These are phyloP conservation scores for Pandemis cinnamomeana DNA, from an alignment of 2,888 invertebrate genomes.

Conservation along the genomic window DNA sequence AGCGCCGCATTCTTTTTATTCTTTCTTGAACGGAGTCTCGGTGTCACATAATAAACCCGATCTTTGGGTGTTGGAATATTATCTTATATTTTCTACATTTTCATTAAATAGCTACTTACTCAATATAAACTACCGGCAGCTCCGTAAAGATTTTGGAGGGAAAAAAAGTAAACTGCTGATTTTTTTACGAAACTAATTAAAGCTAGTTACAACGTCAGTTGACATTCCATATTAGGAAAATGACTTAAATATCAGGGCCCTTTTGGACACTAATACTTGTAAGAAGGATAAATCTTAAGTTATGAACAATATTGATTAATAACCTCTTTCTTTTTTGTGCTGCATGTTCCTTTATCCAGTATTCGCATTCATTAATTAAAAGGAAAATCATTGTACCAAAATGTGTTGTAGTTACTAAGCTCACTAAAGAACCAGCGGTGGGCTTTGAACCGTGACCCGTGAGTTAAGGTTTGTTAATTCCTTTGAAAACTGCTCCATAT, in stretches of 20 bases:
- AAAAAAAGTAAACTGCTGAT: not conserved
- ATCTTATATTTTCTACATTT: not conserved
- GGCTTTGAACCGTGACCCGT: slow-evolving; percentile 4
- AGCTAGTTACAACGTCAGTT: too few relatives aligned
- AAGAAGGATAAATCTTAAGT: too few relatives aligned
- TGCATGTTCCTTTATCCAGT: not conserved
- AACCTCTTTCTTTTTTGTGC: not conserved
- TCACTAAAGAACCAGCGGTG: not conserved
- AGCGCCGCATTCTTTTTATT: not conserved
- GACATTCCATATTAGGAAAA: too few relatives aligned
- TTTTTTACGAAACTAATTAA: not conserved
- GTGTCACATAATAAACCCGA: not conserved
- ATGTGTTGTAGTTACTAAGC: not conserved
- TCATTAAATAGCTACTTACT: not conserved
- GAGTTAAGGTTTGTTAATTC: slow-evolving; percentile 30
- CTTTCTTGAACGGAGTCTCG: not conserved
- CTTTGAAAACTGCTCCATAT: slow-evolving; percentile 33
- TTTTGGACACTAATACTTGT: too few relatives aligned
- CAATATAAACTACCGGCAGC: too few relatives aligned
- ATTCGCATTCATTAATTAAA: not conserved
- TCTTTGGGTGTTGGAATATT: not conserved
- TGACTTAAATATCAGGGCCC: too few relatives aligned
- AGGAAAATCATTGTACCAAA: not conserved
- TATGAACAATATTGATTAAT: too few relatives aligned
- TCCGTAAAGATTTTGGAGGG: too few relatives aligned